phyloP scores from a whole-genome alignment of 2,113 vertebrate genomes.

The Rattus norvegicus region GRCr8 NC_086020.1:31314501-31315000 shows the following conservation, averaged over 20 bases:
- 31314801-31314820: neutral
- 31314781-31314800: neutral
- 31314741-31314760: neutral
- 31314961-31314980: neutral
- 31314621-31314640: neutral
- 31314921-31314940: neutral
- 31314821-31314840: no score
- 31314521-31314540: neutral
- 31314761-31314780: neutral
- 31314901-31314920: neutral
- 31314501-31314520: neutral
- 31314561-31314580: neutral
- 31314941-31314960: neutral
- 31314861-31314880: neutral
- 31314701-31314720: neutral
- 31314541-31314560: neutral
- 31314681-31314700: neutral
- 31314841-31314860: conserved; percentile 1
- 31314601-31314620: neutral
- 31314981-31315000: neutral
- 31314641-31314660: neutral
- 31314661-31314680: no score
- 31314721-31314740: neutral
- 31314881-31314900: neutral
- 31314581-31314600: neutral